Base-by-base conservation (phyloP, 2,888 invertebrate genomes). In the Xylophagus ater region DNA sequence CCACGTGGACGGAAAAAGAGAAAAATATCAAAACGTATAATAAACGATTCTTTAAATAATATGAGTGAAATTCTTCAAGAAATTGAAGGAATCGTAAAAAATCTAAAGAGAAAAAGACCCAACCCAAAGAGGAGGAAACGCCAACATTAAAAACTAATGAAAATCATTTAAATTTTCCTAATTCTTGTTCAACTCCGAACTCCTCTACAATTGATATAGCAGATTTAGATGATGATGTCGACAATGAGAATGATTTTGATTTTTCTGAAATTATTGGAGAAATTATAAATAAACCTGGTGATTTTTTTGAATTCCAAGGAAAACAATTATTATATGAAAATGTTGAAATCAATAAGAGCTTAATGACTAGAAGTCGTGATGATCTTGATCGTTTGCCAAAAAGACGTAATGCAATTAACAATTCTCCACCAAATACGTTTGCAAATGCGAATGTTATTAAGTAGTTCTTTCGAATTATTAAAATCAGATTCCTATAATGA, bases 211-310 rank as follows among this genome's bases (percentile, higher is more conserved):
- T 32, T 8, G 13, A 13, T 15, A 51, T 54, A 2, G 55, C 55
- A 1, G 62, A 61, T 42, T 47, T 60, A 12, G 60, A 60, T 29
- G 59, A 60, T 30, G 57, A 51, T 26, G 65, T 65, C 17, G 64
- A 59, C 2, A 67, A 66, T 29, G 62, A n/a, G n/a, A n/a, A 60
- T 14, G 60, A 63, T 12, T 54, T 63, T 8, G 62, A 75, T 43
- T 57, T 74, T 53, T 72, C 74, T 0, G 60, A 63, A 24, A 69
- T 76, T 40, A 60, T 76, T 10, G 66, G 73, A 13, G 58, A 62
- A 34, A 73, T 77, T 15, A 52, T 70, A 9, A 53, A 50, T 4
- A 52, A 53, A 41, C 49, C 56, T 8, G 30, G 40, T 3, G 41
- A 46, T 3, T 34, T 62, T 4, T 46, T 44, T 1, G 49, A 53